Evolutionary conservation across 2,113 vertebrate species (phyloP), one percentile per base, ranked within the genome.

Genomic region (Epinephelus cyanopodus): DNA sequence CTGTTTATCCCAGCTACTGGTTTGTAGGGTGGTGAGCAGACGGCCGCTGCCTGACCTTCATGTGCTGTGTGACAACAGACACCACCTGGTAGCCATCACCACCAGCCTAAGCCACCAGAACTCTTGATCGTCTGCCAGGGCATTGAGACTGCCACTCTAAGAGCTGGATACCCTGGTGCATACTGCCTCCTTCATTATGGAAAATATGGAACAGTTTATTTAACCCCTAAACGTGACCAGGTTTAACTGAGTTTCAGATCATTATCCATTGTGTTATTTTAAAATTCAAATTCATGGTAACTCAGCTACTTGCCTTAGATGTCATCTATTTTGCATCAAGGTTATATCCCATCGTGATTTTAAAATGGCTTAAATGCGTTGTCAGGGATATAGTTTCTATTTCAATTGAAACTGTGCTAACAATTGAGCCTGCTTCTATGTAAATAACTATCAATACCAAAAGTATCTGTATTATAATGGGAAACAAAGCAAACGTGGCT

Each of bases 61-160:
- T 90, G 77, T 61, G 61, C 50, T 3, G 29, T 18, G 74, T 2
- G 18, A 81, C 88, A 90, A 79, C 74, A 68, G 61, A 85, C 75
- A 4, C 84, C 93, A 93, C 89, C 89, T 94, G 93, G 86, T 79
- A 92, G 79, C 75, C 80, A 89, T 90, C 79, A 77, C 82, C 23
- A 47, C 82, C 23, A 47, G 69, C 72, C 82, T 82, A 70, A 85
- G 87, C 67, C 65, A 83, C 50, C 78, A 81, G 85, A 85, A 65
- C 58, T 57, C 73, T 61, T 84, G 81, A 85, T 56, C 74, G 70
- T 70, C 82, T 84, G 84, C 90, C 86, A 86, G 79, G 80, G 62
- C 80, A 81, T 79, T 42, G 82, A 74, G 86, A 53, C 89, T 76
- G 82, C 79, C 74, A 77, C 47, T 87, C 56, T 66, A 6, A 27